Percentiles rank a stretch among this genome's conserved stretches.
Conservation (phyloP, 2,113 vertebrate species). For the Neodon shergylaensis region DNA sequence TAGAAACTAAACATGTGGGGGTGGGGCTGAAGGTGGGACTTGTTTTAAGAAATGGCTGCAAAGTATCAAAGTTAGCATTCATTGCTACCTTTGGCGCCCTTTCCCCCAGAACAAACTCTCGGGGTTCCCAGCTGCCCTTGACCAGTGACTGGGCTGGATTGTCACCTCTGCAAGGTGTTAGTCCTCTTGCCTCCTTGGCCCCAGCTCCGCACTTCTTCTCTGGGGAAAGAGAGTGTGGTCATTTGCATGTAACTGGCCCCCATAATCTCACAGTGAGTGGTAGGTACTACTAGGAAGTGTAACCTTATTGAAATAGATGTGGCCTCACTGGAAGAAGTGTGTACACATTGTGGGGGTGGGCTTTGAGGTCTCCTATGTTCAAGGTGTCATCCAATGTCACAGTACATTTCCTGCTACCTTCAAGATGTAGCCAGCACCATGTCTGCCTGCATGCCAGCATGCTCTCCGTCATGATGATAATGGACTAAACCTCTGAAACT, state of each 20-base stretch:
- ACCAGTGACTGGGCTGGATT: rapidly evolving
- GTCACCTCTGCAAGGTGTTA: not conserved
- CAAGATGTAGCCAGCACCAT: not conserved
- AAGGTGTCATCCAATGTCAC: not conserved
- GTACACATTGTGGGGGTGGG: not conserved
- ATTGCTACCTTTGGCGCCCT: not conserved
- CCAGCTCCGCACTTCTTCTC: not conserved
- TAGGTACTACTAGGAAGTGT: not conserved
- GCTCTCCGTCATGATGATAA: not conserved
- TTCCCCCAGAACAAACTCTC: not conserved
- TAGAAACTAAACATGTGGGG: not conserved
- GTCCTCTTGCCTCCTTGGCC: not conserved
- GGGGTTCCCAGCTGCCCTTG: not conserved
- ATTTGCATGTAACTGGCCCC: not conserved
- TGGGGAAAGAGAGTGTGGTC: not conserved
- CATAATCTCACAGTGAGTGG: not conserved
- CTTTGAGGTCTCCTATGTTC: not conserved
- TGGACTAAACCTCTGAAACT: not conserved
- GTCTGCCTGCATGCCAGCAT: not conserved
- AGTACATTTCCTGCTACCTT: not conserved
- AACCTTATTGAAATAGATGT: not conserved
- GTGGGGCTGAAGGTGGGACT: not conserved
- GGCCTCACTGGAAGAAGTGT: no score
- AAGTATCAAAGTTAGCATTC: no score
- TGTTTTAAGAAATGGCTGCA: not conserved